These are phyloP conservation scores for Mamestra brassicae DNA, from an alignment of 2,888 invertebrate species.

Conservation along the genomic window DNA sequence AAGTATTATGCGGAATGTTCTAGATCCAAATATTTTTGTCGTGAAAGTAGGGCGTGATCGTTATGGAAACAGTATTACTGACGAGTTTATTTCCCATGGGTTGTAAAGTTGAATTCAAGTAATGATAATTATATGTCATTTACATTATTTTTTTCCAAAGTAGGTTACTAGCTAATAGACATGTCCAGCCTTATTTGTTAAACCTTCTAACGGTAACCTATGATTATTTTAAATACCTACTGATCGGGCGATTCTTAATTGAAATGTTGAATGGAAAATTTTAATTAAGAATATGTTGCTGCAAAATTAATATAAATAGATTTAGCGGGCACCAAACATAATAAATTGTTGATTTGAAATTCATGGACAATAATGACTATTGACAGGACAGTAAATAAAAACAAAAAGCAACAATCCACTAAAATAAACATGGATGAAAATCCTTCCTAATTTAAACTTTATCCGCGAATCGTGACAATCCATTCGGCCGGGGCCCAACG, in stretches of 20 bases:
- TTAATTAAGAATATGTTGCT: too few species aligned
- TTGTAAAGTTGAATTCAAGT: slow-evolving; percentile 4
- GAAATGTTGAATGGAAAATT: too few species aligned
- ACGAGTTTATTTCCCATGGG: slow-evolving; percentile 11
- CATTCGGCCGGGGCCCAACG: slow-evolving; percentile 40
- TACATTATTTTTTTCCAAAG: background rate
- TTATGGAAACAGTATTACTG: slow-evolving; percentile 9
- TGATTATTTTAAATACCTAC: too few species aligned
- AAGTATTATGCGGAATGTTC: slow-evolving; percentile 19
- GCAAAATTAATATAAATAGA: too few species aligned
- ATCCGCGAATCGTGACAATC: slow-evolving; percentile 54
- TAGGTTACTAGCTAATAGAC: background rate
- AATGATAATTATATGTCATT: background rate
- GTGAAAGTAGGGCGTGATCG: background rate
- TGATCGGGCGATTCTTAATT: too few species aligned
- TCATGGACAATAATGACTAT: background rate
- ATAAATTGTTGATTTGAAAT: too few species aligned
- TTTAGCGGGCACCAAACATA: too few species aligned
- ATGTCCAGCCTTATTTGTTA: too few species aligned
- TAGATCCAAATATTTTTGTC: slow-evolving; percentile 26
- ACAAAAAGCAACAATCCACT: slow-evolving; percentile 9
- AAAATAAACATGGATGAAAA: slow-evolving; percentile 34
- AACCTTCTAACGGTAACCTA: too few species aligned
- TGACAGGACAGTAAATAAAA: background rate
- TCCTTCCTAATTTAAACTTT: slow-evolving; percentile 49